Percentiles rank a stretch among this genome's conserved stretches.
Evolutionary conservation across 1,140 invertebrate genomes (phyloP).

Genomic region (Tribolium madens): DNA sequence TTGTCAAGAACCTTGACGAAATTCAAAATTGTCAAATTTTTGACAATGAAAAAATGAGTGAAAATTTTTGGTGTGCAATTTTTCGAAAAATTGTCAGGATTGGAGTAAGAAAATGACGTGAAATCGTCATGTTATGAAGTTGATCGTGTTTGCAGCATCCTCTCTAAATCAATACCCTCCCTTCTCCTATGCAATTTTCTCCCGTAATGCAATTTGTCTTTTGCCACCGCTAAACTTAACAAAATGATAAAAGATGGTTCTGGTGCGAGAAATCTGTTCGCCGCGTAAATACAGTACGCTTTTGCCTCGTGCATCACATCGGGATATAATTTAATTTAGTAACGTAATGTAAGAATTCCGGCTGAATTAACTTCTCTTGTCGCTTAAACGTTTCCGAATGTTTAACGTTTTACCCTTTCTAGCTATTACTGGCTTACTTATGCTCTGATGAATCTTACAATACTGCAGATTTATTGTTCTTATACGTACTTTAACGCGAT

Average conservation of each 20-base stretch:
- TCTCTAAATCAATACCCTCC: constrained; percentile 8
- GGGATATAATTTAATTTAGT: constrained; percentile 57
- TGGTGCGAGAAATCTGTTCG: constrained; percentile 33
- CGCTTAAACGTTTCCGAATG: constrained; percentile 59
- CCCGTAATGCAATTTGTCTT: constrained; percentile 33
- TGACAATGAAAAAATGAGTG: too few relatives aligned
- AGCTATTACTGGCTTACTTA: constrained; percentile 59
- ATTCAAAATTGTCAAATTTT: too few relatives aligned
- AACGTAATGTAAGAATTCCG: constrained; percentile 58
- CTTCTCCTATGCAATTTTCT: constrained; percentile 19
- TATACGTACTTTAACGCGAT: constrained; percentile 40
- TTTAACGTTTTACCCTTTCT: constrained; percentile 59
- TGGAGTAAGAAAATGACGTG: too few relatives aligned
- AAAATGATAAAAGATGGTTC: constrained; percentile 34
- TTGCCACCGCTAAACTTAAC: constrained; percentile 37
- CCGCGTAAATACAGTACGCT: constrained; percentile 38
- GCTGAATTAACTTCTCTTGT: constrained; percentile 58
- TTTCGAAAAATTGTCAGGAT: too few relatives aligned
- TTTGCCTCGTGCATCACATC: constrained; percentile 38
- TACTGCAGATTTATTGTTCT: constrained; percentile 59
- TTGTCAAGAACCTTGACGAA: too few relatives aligned
- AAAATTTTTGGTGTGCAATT: too few relatives aligned
- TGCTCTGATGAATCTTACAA: constrained; percentile 58
- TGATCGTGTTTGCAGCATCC: too few relatives aligned
- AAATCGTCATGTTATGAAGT: too few relatives aligned